Base-by-base conservation (phyloP, 2,888 invertebrate genomes). In the Lasioglossum malachurum region DNA sequence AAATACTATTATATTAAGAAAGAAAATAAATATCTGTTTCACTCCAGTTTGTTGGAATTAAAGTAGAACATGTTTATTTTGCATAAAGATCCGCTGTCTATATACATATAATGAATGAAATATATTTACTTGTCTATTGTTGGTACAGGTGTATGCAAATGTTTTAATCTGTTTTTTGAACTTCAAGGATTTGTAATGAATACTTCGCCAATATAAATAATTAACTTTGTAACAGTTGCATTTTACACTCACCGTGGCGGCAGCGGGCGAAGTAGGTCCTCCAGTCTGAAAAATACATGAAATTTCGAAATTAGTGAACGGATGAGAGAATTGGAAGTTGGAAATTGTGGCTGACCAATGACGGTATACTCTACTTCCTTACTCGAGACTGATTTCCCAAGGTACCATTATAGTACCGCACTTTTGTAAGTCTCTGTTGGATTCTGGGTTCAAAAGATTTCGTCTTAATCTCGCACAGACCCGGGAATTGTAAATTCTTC, bases 401-500 rank as follows among this genome's bases (percentile, higher is more conserved):
- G 41, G 38, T 41, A n/a, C n/a, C 41, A n/a, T 71, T 71, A 71
- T n/a, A 38, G 38, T 14, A 2, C 38, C 12, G n/a, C n/a, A 71
- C 41, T 41, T 69, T 41, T 23, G 41, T 41, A 14, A 41, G 71
- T 23, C 71, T 41, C 71, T 38, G 23, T 4, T n/a, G 41, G 41
- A 16, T 31, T 64, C 64, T 19, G 2, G 23, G 38, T 41, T n/a
- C n/a, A 41, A n/a, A 41, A 41, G 41, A 71, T 38, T n/a, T 71
- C 12, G 23, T n/a, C 23, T 71, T 71, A 71, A 71, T 71, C 41
- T n/a, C 5, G n/a, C 12, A 4, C 38, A 23, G 35, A 38, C 38
- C 69, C 38, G 8, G 38, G 23, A 41, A 69, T 69, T 69, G 69
- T 69, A 69, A 69, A 69, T 69, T 69, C 69, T 38, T 69, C 38